Base-by-base conservation (phyloP, 2,113 vertebrate species). In the Platycercus adscitus region DNA sequence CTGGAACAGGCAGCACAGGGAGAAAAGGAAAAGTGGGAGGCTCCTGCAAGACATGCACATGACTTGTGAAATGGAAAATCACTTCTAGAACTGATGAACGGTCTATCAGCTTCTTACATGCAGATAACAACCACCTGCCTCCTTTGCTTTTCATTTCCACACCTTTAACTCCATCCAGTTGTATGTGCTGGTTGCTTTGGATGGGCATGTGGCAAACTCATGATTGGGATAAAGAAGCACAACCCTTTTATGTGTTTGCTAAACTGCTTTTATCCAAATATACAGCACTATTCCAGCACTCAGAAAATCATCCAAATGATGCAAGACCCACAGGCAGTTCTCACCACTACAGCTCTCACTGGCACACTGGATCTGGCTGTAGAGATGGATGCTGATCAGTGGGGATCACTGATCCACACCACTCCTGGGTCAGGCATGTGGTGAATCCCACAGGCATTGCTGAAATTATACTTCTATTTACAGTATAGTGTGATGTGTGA, bases 381-480 rank as follows among this genome's bases (percentile, higher is more conserved):
- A 39, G 86, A 31, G 1, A 1, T 14, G 43, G 75, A 60, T 16
- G 7, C 35, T 6, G 13, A 14, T 29, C 2, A 3, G 33, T 50
- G 58, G 21, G 19, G 35, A 58, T 24, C 56, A 35, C 56, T 24
- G 21, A 58, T 52, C 26, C 2, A 3, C 60, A 84, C 17, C 46
- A 47, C 9, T 77, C 52, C 60, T 33, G 73, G 39, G 20, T 53
- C 39, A 68, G 53, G 13, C 70, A 76, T 0, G 9, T 3, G 21
- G 61, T 29, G 28, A 76, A 88, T 58, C 77, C 65, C 52, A 47
- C 35, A 81, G 61, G 53, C 21, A 29, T 80, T 63, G 79, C 49
- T 72, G 53, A 82, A 94, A 43, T 65, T 37, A 41, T 18, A 23
- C 29, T 82, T 85, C 65, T 77, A 82, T 83, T 88, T 93, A 68